Evolutionary conservation across 1,140 invertebrate species (phyloP).

Genomic region (Temnothorax longispinosus): DNA sequence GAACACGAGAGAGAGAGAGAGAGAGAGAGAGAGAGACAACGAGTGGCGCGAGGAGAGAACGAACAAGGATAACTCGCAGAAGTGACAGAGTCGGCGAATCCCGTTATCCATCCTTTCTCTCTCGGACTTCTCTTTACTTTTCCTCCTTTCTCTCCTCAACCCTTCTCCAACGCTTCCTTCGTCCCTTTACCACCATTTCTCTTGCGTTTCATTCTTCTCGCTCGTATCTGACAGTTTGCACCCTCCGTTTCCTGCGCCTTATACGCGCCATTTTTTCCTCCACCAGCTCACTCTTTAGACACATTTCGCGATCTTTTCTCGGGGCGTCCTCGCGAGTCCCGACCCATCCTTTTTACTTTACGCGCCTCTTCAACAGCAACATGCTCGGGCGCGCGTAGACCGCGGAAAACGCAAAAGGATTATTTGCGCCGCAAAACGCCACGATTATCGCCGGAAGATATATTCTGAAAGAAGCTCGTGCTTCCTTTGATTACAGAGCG

Average conservation of each 20-base stretch:
- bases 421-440: slow-evolving; percentile 6
- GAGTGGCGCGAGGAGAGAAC: background rate
- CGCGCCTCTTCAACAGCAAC: slow-evolving; percentile 34
- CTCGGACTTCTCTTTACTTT: slow-evolving; percentile 35
- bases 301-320: slow-evolving; percentile 47
- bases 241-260: slow-evolving; percentile 45
- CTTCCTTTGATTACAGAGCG: slow-evolving; percentile 2
- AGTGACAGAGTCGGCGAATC: slow-evolving; percentile 38
- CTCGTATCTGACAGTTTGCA: slow-evolving; percentile 49
- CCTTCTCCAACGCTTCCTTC: slow-evolving; percentile 19
- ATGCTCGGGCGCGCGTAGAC: slow-evolving; percentile 29
- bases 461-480: background rate
- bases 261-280: slow-evolving; percentile 42
- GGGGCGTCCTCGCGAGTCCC: slow-evolving; percentile 15
- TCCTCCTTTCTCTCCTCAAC: slow-evolving; percentile 9
- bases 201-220: slow-evolving; percentile 42
- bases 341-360: slow-evolving; percentile 46
- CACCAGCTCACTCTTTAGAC: slow-evolving; percentile 53
- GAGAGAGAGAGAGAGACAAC: too few species aligned
- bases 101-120: slow-evolving; percentile 30
- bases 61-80: background rate
- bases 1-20: too few species aligned
- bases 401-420: slow-evolving; percentile 28
- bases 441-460: slow-evolving; percentile 18
- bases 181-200: slow-evolving; percentile 19